These are phyloP conservation scores for Phrixothrix hirtus DNA, from an alignment of 2,888 invertebrate species.

Conservation along the genomic window DNA sequence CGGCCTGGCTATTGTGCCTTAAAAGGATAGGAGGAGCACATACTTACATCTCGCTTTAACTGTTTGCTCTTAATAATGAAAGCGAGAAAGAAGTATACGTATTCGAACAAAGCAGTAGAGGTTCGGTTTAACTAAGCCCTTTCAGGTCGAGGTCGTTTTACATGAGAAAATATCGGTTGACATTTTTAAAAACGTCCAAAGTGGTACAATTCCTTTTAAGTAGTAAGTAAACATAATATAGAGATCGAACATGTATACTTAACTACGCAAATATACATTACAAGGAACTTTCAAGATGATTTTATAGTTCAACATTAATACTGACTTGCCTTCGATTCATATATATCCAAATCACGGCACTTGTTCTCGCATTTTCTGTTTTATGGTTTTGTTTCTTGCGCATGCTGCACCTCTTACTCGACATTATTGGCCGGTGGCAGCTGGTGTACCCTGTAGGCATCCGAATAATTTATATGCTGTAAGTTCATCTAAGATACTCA, in stretches of 20 bases:
- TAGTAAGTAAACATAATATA: constrained; percentile 41
- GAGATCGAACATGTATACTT: constrained; percentile 27
- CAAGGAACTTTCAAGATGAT: constrained; percentile 18
- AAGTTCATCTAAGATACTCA: constrained; percentile 10
- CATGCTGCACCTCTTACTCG: constrained; percentile 35
- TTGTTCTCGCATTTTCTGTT: constrained; percentile 45
- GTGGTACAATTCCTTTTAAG: constrained; percentile 36
- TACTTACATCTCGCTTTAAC: constrained; percentile 29
- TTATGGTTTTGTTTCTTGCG: constrained; percentile 46
- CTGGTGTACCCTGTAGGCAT: constrained; percentile 40
- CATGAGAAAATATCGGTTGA: constrained; percentile 42
- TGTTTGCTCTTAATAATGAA: constrained; percentile 18
- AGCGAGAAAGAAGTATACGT: constrained; percentile 26
- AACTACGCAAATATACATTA: constrained; percentile 34
- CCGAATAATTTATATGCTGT: constrained; percentile 22
- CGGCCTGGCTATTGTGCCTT: constrained; percentile 44
- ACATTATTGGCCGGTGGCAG: constrained; percentile 47
- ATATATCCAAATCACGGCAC: constrained; percentile 40
- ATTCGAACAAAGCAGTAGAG: constrained; percentile 37
- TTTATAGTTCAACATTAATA: constrained; percentile 43
- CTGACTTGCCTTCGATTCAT: constrained; percentile 26
- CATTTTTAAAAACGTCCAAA: constrained; percentile 37
- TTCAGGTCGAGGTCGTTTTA: constrained; percentile 37
- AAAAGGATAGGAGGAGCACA: constrained; percentile 46
- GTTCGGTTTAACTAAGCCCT: constrained; percentile 39